These are phyloP conservation scores for Prosopocoilus inquinatus DNA, from an alignment of 2,888 invertebrate genomes.

Conservation along the genomic window DNA sequence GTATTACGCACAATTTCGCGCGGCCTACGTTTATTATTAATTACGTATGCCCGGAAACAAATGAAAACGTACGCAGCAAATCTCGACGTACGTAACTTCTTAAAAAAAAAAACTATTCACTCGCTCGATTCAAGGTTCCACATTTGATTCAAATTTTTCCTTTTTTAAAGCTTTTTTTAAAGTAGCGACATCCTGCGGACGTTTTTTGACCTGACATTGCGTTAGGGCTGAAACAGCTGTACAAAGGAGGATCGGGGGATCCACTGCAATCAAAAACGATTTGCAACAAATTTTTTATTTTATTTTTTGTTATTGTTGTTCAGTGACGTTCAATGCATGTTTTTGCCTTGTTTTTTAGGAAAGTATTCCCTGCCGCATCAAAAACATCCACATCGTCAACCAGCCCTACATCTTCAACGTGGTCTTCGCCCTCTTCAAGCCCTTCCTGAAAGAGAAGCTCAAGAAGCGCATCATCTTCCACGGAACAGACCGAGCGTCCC, in stretches of 20 bases:
- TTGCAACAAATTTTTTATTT: background rate
- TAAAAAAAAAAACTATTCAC: too few species aligned
- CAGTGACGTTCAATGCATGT: background rate
- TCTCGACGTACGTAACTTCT: too few species aligned
- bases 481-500: conserved; percentile 69
- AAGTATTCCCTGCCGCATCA: conserved; percentile 79
- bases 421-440: conserved; percentile 86
- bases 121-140: too few species aligned
- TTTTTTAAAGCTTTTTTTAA: background rate
- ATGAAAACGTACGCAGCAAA: too few species aligned
- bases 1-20: too few species aligned
- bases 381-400: conserved; percentile 85
- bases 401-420: conserved; percentile 89
- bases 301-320: background rate
- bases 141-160: too few species aligned
- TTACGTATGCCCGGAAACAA: too few species aligned
- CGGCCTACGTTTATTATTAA: too few species aligned
- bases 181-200: background rate
- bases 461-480: conserved; percentile 78
- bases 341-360: conserved; percentile 58
- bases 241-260: too few species aligned
- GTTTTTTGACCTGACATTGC: too few species aligned
- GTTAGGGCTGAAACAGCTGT: too few species aligned
- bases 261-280: too few species aligned
- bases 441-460: conserved; percentile 84